These are phyloP conservation scores for Heliconius melpomene DNA, from an alignment of 1,140 invertebrate genomes.

Conservation along the genomic window DNA sequence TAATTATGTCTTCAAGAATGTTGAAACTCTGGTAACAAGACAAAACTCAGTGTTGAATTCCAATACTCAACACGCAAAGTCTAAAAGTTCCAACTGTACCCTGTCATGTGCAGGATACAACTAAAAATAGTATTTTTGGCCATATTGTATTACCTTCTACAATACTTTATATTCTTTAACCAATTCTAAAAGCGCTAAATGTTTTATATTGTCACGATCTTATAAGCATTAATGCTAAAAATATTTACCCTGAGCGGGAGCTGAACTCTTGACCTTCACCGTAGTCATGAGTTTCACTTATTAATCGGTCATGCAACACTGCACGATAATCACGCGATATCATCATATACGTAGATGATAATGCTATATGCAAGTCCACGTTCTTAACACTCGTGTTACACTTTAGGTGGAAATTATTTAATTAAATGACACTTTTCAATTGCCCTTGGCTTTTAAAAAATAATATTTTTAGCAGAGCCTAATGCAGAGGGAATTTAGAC, in stretches of 20 bases:
- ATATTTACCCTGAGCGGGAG: neutral
- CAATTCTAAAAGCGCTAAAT: neutral
- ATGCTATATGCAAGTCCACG: neutral
- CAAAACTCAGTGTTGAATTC: neutral
- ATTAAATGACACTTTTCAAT: neutral
- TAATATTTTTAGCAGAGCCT: too few species aligned
- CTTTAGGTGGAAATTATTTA: neutral
- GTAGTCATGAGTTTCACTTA: slow-evolving; percentile 1
- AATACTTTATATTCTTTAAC: neutral
- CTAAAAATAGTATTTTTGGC: too few species aligned
- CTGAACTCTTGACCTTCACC: slow-evolving; percentile 9
- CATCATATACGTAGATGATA: neutral
- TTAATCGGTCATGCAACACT: slow-evolving; percentile 1
- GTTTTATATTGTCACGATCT: neutral
- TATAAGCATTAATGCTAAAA: neutral
- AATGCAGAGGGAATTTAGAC: too few species aligned
- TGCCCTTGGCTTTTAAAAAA: too few species aligned
- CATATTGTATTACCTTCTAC: too few species aligned
- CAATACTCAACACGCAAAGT: neutral
- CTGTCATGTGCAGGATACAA: too few species aligned
- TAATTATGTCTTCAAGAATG: neutral
- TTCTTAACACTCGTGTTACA: neutral
- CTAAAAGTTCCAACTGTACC: neutral
- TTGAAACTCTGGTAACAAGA: neutral
- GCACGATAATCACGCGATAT: neutral